Percentiles rank a stretch among this genome's conserved stretches.
Evolutionary conservation across 1,140 invertebrate species (phyloP).

Genomic region (Samia ricini): DNA sequence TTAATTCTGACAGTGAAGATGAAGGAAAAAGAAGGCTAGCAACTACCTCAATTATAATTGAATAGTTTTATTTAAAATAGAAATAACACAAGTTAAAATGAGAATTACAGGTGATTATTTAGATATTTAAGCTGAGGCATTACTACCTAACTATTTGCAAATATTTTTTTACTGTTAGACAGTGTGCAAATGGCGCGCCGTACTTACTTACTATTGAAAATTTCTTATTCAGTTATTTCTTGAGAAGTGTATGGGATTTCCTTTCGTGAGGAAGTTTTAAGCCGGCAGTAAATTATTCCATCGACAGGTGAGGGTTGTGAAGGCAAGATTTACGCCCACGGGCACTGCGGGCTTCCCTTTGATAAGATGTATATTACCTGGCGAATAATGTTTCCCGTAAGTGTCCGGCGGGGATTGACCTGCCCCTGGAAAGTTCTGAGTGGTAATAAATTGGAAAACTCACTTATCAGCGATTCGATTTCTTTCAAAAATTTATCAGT

Average conservation of each 20-base stretch:
- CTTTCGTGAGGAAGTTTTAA: constrained; percentile 67
- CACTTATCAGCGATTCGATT: neutral
- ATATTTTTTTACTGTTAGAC: constrained; percentile 50
- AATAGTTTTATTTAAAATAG: too few relatives aligned
- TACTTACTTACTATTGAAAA: constrained; percentile 60
- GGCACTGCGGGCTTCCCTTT: constrained; percentile 54
- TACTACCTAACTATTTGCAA: too few relatives aligned
- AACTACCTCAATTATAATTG: too few relatives aligned
- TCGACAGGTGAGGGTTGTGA: constrained; percentile 74
- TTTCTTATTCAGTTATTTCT: constrained; percentile 75
- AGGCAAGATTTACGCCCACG: constrained; percentile 73
- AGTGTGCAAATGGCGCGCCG: constrained; percentile 31
- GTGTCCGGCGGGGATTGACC: constrained; percentile 50
- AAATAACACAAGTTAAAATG: too few relatives aligned
- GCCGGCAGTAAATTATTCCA: constrained; percentile 74
- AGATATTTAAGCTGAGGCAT: too few relatives aligned
- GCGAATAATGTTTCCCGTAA: constrained; percentile 51
- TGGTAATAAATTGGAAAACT: constrained; percentile 45
- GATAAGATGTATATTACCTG: constrained; percentile 72
- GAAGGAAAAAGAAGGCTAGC: too few relatives aligned
- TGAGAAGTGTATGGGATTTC: constrained; percentile 73
- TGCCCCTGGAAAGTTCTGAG: constrained; percentile 31
- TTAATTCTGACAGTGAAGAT: too few relatives aligned
- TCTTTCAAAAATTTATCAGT: constrained; percentile 10
- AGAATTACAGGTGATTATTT: too few relatives aligned